phyloP scores from a whole-genome alignment of 2,797 vertebrate species.

The Rhabdophis nuchalis region DNA sequence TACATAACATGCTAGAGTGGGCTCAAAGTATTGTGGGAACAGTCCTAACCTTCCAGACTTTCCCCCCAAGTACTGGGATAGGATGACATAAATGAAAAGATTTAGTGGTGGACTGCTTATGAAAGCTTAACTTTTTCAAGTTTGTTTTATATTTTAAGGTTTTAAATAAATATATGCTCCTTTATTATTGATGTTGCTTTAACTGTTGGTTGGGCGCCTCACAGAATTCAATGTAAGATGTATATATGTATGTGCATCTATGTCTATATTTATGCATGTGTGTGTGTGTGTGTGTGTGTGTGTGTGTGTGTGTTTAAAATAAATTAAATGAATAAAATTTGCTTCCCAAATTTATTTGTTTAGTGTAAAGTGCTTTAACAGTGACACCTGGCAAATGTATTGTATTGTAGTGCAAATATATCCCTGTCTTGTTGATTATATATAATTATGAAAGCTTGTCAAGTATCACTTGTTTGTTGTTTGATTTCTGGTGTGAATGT shows the following conservation, averaged over 20 bases:
- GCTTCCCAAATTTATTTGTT: not conserved
- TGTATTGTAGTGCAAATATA: not conserved
- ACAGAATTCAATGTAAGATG: not conserved
- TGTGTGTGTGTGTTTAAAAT: not conserved
- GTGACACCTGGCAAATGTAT: not conserved
- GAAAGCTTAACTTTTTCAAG: not conserved
- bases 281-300: not conserved
- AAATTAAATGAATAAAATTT: not conserved
- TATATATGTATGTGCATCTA: not conserved
- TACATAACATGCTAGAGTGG: not conserved
- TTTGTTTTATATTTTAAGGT: not conserved
- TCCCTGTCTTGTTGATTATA: not conserved
- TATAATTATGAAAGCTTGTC: not conserved
- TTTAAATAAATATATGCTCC: not conserved
- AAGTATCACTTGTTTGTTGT: not conserved
- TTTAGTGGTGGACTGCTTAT: not conserved
- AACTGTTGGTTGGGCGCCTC: not conserved
- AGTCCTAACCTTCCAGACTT: not conserved
- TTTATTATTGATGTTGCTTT: not conserved
- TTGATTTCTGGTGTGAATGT: not conserved
- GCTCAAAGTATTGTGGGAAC: not conserved
- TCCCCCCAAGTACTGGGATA: not conserved
- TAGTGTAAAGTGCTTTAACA: not conserved
- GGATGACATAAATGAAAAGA: not conserved
- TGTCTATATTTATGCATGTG: not conserved